Evolutionary conservation across 2,888 invertebrate species (phyloP), one percentile per base, ranked within the genome.

Genomic region (Phengaris arion): DNA sequence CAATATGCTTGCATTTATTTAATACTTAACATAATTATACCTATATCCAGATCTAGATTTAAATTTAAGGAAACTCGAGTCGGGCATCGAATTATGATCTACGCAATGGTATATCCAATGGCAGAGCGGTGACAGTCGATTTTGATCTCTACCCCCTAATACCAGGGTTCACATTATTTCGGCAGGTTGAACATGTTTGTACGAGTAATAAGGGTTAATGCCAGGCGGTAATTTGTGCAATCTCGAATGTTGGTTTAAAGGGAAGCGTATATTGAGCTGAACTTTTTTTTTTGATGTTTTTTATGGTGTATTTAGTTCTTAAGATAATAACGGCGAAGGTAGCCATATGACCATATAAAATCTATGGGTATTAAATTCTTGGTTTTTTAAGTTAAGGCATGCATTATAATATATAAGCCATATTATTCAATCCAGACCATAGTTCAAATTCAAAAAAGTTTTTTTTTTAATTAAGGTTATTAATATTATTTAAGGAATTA

Each of bases 201-300:
- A 79, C 78, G 83, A 84, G 85, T 91, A 91, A 91, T 91, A 87
- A 90, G 89, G 89, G 89, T 89, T 91, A 91, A 91, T 90, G 86
- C 83, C 80, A 85, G 89, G 76, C 84, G 84, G 90, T 88, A 86
- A 90, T 91, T 90, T 89, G 87, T 89, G 90, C 88, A 90, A 91
- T 91, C 89, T 88, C 85, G 85, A 86, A 87, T 90, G 90, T 92
- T 91, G 89, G 89, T 90, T 91, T 91, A 86, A 86, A 84, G 86
- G 82, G 82, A 79, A 35, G 35, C 72, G 72, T 15, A 52, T 54
- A 72, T 10, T 72, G 72, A 35, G 15, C 35, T 35, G 35, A 35
- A 3, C 4, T 35, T 35, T 35, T 35, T 35, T 35, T 35, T 35
- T 2, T 35, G 35, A 35, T 35, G 35, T 35, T 35, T 35, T 35